Evolutionary conservation across 2,888 invertebrate genomes (phyloP).

Genomic region (Sepioteuthis lessoniana): DNA sequence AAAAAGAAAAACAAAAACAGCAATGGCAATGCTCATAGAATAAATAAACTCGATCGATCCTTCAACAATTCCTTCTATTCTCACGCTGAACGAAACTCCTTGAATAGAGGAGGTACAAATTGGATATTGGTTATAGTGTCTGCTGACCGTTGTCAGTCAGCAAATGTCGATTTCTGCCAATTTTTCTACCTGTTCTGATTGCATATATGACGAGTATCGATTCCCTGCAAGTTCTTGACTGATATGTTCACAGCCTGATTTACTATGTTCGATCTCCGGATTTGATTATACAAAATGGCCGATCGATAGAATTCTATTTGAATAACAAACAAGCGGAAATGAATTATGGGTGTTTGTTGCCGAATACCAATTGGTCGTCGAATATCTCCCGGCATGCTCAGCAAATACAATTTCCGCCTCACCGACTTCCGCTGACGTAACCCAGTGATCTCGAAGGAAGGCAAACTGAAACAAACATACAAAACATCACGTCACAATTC

Average conservation of each 20-base stretch:
- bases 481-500: not conserved
- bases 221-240: not conserved
- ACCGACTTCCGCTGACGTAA: not conserved
- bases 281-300: not conserved
- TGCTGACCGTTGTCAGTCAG: not conserved
- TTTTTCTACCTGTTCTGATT: not conserved
- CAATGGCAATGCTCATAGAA: too few relatives aligned
- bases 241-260: not conserved
- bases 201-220: not conserved
- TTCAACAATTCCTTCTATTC: not conserved
- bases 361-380: not conserved
- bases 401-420: not conserved
- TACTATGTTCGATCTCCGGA: not conserved
- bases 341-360: slow-evolving; percentile 33
- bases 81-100: not conserved
- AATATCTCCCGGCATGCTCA: slow-evolving; percentile 2
- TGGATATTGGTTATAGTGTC: not conserved
- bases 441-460: not conserved
- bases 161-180: too few relatives aligned
- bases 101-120: not conserved
- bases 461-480: not conserved
- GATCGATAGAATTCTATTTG: slow-evolving; percentile 17
- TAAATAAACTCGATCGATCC: not conserved
- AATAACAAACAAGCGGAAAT: slow-evolving; percentile 33
- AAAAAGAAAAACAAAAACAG: too few relatives aligned